Evolutionary conservation across 2,113 vertebrate species (phyloP).

Genomic region (Dissostichus mawsoni): DNA sequence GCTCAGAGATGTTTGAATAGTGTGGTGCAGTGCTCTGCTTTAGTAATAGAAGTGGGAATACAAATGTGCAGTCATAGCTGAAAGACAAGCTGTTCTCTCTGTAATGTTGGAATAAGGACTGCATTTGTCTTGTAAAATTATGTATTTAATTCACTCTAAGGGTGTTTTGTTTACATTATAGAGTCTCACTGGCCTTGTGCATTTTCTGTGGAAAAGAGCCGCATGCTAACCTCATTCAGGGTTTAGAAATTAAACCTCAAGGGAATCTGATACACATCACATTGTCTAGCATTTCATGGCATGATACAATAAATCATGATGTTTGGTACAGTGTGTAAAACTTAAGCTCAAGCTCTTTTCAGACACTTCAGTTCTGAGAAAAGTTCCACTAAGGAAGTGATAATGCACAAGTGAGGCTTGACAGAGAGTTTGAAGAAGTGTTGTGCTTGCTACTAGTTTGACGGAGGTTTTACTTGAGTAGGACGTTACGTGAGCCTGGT

Average conservation of each 20-base stretch:
- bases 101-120: not conserved
- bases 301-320: constrained; percentile 27
- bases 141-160: not conserved
- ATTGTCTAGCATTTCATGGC: constrained; percentile 4
- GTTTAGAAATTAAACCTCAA: constrained; percentile 11
- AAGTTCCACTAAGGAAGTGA: constrained; percentile 16
- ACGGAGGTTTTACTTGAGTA: constrained; percentile 40
- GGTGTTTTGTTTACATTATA: constrained; percentile 16
- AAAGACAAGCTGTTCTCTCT: constrained; percentile 25
- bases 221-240: constrained; percentile 11
- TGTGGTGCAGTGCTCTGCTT: constrained; percentile 19
- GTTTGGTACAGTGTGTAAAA: constrained; percentile 12
- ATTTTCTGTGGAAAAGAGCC: not conserved
- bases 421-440: constrained; percentile 34
- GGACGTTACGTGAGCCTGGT: constrained; percentile 40
- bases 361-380: constrained; percentile 2
- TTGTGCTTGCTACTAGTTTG: constrained; percentile 51
- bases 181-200: not conserved
- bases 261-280: constrained; percentile 11
- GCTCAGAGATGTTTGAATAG: constrained; percentile 15
- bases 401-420: not conserved
- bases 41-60: constrained; percentile 31
- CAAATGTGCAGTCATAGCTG: constrained; percentile 21
- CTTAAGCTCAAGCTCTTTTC: constrained; percentile 1
- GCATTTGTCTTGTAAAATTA: constrained; percentile 7